Percentiles rank a stretch among this genome's conserved stretches.
Conservation (phyloP, 1,140 invertebrate species). For the Diorhabda sublineata region DNA sequence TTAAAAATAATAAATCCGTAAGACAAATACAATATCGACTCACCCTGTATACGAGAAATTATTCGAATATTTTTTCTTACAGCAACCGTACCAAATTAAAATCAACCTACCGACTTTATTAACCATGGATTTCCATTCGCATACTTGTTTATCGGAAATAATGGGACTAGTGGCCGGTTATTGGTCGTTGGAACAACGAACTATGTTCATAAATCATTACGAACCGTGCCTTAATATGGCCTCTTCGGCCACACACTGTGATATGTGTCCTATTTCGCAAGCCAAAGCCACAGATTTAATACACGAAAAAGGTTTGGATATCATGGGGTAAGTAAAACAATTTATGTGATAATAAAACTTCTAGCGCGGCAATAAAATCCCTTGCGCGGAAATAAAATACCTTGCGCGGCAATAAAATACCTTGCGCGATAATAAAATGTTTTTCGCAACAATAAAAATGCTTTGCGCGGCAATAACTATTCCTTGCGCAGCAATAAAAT, state of each 20-base stretch:
- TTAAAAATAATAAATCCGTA: conserved; percentile 52
- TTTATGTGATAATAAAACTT: too few relatives aligned
- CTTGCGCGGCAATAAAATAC: too few relatives aligned
- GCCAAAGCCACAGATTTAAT: conserved; percentile 55
- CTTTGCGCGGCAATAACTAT: too few relatives aligned
- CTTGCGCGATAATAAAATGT: too few relatives aligned
- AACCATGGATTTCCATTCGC: conserved; percentile 66
- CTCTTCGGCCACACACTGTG: conserved; percentile 64
- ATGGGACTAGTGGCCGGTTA: conserved; percentile 67
- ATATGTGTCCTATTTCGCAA: conserved; percentile 63
- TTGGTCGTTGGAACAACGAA: conserved; percentile 39
- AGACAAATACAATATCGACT: conserved; percentile 20
- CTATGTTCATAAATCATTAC: conserved; percentile 51
- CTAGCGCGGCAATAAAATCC: too few relatives aligned
- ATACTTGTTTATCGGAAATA: conserved; percentile 63
- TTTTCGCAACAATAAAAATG: too few relatives aligned
- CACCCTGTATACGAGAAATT: neutral
- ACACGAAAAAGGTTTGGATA: conserved; percentile 46
- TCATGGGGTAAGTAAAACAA: conserved; percentile 50
- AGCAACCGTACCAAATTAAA: conserved; percentile 61
- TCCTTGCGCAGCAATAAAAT: too few relatives aligned
- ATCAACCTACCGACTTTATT: conserved; percentile 57
- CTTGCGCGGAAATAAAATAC: too few relatives aligned
- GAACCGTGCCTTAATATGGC: conserved; percentile 55
- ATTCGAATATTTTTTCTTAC: conserved; percentile 22